Conservation (phyloP, 2,888 invertebrate species). For the Lysandra coridon region DNA sequence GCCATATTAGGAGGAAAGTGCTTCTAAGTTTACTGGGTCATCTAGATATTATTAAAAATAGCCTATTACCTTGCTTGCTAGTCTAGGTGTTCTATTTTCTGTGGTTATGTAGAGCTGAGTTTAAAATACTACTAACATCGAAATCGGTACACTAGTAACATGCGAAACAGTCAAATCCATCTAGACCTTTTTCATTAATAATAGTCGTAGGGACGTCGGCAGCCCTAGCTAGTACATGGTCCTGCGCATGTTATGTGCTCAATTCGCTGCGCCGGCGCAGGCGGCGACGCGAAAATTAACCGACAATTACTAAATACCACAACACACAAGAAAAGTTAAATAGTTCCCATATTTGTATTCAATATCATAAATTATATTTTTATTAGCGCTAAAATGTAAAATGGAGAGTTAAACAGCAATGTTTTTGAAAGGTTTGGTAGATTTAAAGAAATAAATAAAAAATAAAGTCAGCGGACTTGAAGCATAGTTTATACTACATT, state of each 20-base stretch:
- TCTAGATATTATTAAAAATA: too few species aligned
- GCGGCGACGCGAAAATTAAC: not conserved
- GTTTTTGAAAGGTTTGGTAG: not conserved
- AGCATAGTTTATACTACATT: too few species aligned
- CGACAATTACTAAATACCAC: slow-evolving; percentile 18
- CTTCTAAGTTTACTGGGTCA: too few species aligned
- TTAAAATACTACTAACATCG: too few species aligned
- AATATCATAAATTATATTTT: slow-evolving; percentile 9
- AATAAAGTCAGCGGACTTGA: too few species aligned
- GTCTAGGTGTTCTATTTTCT: too few species aligned
- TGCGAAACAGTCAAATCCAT: too few species aligned
- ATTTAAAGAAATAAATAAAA: too few species aligned
- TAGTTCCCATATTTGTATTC: slow-evolving; percentile 25
- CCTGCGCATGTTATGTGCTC: slow-evolving; percentile 9
- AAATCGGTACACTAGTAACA: too few species aligned
- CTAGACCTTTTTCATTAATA: not conserved
- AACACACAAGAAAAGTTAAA: slow-evolving; percentile 8
- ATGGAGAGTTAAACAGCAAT: not conserved
- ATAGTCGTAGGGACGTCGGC: not conserved
- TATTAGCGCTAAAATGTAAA: not conserved
- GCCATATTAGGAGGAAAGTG: too few species aligned
- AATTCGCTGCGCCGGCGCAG: slow-evolving; percentile 23
- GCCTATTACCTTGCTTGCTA: too few species aligned
- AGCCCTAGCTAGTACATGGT: slow-evolving; percentile 4
- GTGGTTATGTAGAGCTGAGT: too few species aligned